phyloP scores from a whole-genome alignment of 1,140 invertebrate genomes.

The Euura lappo region DNA sequence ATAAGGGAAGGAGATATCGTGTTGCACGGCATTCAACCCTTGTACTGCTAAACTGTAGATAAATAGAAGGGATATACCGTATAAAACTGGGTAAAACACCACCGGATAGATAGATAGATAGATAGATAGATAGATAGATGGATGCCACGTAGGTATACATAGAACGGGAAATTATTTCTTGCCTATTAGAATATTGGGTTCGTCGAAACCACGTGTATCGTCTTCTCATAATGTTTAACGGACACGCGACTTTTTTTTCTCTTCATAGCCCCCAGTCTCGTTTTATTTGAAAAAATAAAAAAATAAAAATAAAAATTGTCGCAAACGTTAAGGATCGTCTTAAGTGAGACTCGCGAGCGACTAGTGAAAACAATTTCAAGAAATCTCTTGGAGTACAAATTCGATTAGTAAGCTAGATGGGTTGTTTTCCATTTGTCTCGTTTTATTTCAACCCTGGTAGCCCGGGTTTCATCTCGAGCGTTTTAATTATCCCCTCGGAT shows the following conservation, averaged over 20 bases:
- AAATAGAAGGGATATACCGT: slow-evolving; percentile 29
- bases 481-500: slow-evolving; percentile 19
- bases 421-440: slow-evolving; percentile 50
- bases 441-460: slow-evolving; percentile 21
- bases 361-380: slow-evolving; percentile 59
- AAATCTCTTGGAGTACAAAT: slow-evolving; percentile 55
- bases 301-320: no score
- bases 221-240: slow-evolving; percentile 16
- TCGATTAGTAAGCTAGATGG: slow-evolving; percentile 59
- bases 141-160: no score
- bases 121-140: no score
- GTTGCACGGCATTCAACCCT: slow-evolving; percentile 47
- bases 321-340: no score
- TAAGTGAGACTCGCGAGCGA: slow-evolving; percentile 26
- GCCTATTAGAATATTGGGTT: slow-evolving; percentile 20
- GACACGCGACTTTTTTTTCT: slow-evolving; percentile 5
- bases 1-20: slow-evolving; percentile 42
- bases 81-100: slow-evolving; percentile 30
- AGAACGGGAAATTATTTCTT: slow-evolving; percentile 16
- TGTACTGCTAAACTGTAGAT: slow-evolving; percentile 38
- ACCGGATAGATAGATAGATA: not conserved
- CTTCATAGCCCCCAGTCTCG: not conserved
- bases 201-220: slow-evolving; percentile 13
- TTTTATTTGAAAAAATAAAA: not conserved
- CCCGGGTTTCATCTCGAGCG: slow-evolving; percentile 14